These are phyloP conservation scores for Heterohyrax brucei DNA, from an alignment of 2,797 vertebrate species.

Conservation along the genomic window DNA sequence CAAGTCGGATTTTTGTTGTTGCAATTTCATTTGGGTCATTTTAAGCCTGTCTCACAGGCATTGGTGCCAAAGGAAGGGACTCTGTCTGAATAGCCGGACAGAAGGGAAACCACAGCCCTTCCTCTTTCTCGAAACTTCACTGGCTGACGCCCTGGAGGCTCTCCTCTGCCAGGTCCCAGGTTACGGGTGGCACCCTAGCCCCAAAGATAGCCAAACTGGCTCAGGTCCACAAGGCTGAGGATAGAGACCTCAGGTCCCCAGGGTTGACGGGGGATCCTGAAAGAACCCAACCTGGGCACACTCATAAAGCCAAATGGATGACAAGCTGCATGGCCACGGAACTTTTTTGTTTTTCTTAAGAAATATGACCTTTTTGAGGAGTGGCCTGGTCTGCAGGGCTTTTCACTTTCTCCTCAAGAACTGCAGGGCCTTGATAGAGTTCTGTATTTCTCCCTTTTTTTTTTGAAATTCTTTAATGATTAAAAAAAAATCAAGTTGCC, in stretches of 20 bases:
- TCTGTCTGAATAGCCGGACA: background rate
- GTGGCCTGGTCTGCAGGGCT: background rate
- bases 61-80: background rate
- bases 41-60: background rate
- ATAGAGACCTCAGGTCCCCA: background rate
- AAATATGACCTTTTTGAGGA: background rate
- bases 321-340: background rate
- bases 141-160: background rate
- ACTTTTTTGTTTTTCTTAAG: background rate
- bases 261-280: background rate
- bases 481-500: background rate
- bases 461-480: background rate
- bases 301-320: background rate
- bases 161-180: background rate
- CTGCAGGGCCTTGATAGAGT: background rate
- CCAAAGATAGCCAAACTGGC: background rate
- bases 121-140: conserved; percentile 36
- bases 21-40: background rate
- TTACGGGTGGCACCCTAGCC: background rate
- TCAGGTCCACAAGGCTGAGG: background rate
- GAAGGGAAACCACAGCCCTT: conserved; percentile 68
- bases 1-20: background rate
- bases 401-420: background rate
- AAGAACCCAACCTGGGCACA: background rate
- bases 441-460: conserved; percentile 12